These are phyloP conservation scores for Oreamnos americanus DNA, from an alignment of 2,113 vertebrate species.

Conservation along the genomic window DNA sequence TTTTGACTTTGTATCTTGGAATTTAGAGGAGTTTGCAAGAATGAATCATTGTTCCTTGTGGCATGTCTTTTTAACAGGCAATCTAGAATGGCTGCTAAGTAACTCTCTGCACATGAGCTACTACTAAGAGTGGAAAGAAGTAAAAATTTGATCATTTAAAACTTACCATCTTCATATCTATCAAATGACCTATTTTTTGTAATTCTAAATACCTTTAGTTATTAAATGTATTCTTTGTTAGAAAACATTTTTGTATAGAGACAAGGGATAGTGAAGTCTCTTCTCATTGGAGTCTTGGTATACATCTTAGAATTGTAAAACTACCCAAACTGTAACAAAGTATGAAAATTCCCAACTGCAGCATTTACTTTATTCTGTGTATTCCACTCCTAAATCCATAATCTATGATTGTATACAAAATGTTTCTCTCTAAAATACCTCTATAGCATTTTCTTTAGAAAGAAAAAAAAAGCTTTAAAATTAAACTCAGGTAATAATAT, in stretches of 20 bases:
- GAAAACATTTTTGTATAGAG: background rate
- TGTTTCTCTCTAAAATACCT: background rate
- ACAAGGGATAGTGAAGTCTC: background rate
- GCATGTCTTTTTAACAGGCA: background rate
- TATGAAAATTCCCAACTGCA: background rate
- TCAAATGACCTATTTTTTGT: background rate
- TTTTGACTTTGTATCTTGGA: background rate
- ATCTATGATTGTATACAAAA: background rate
- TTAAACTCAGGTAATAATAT: background rate
- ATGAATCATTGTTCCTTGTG: background rate
- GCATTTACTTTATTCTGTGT: background rate
- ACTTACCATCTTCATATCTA: background rate
- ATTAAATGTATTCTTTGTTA: background rate
- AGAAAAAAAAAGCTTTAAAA: background rate
- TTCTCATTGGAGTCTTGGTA: background rate
- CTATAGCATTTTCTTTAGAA: background rate
- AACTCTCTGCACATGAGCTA: background rate
- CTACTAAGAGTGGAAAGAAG: background rate
- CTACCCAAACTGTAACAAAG: background rate
- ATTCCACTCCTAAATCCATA: background rate
- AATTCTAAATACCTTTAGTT: background rate
- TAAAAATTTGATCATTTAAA: background rate
- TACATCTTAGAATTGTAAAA: background rate
- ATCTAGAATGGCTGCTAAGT: background rate
- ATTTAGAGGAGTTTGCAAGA: background rate